Evolutionary conservation across 2,888 invertebrate genomes (phyloP), one percentile per base, ranked within the genome.

Genomic region (Terebella lapidaria): DNA sequence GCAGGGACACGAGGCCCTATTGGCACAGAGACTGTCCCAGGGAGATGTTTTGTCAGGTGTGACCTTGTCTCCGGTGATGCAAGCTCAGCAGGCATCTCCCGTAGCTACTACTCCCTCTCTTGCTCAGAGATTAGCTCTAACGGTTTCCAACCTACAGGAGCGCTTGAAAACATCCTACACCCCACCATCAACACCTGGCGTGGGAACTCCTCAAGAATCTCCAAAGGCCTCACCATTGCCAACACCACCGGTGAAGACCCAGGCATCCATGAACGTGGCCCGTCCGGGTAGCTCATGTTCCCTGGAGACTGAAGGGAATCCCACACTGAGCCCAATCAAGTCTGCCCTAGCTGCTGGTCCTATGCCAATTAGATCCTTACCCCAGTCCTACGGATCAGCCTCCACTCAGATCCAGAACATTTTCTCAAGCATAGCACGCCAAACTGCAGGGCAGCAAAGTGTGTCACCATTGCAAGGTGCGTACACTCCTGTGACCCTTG

Each of bases 351-450:
- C 49, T 10, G 49, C 49, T 5, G 49, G 18, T 24, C 10, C 18
- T n/a, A 15, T 49, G 15, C 5, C 49, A n/a, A 5, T 5, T 5
- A 22, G 22, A 5, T 1, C 27, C 47, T n/a, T 22, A n/a, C n/a
- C n/a, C n/a, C n/a, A n/a, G n/a, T n/a, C 10, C 10, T 35, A 35
- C 72, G 63, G 72, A 74, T 53, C 73, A 73, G 54, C 72, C 65
- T 59, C 78, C 65, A 60, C 73, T 62, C 66, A 81, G 67, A 69
- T 76, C 59, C 72, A 81, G 69, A 69, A 81, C 71, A 75, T 75
- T 1, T 58, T 74, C 15, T 67, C 71, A 1, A 62, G 66, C 26
- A 60, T 68, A 4, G 65, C 66, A 5, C 24, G n/a, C n/a, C 49
- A 49, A 22, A 5, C 49, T n/a, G n/a, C n/a, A 35, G 42, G 10